Base-by-base conservation (phyloP, 2,113 vertebrate genomes). In the Picathartes gymnocephalus region DNA sequence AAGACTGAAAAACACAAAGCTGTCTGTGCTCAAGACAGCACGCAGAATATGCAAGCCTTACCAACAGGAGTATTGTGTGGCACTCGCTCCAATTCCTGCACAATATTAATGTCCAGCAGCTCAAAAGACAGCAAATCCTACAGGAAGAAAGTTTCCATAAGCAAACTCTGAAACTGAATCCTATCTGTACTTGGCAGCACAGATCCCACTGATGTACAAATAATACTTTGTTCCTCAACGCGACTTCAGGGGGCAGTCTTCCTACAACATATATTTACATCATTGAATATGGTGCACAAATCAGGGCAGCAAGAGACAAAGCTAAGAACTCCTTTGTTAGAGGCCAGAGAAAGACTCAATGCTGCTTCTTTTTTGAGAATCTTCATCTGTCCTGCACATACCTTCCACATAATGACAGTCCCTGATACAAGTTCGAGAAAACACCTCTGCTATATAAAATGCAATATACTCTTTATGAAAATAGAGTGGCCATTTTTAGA, bases 41-140 rank as follows among this genome's bases (percentile, higher is more conserved):
- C 13, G 37, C 0, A 76, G 47, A 69, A 23, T 0, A 48, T 0
- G 2, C 48, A 58, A 83, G 54, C 51, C 98, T 99, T 98, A 99
- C 99, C 99, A 65, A 98, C 98, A 62, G 99, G 99, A 72, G 98
- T 99, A 90, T 99, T 99, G 86, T 98, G 98, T n/a, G 99, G 99
- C 50, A 99, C 99, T 86, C 98, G 98, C 97, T 99, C 99, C 97
- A 99, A 82, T 86, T 99, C 99, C 92, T 99, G 99, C 53, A 99
- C 99, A 93, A 99, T 99, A 95, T 99, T 99, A 77, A 99, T 99
- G 93, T 99, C 99, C 97, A 99, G 90, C 82, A 99, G 95, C 96
- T 99, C 99, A 96, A 99, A 99, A 30, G 99, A 99, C 61, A 99
- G 98, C 58, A 99, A 98, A 95, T 99, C 99, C 99, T 99, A 58